Evolutionary conservation across 2,888 invertebrate species (phyloP), one percentile per base, ranked within the genome.

Genomic region (Nephrotoma appendiculata): DNA sequence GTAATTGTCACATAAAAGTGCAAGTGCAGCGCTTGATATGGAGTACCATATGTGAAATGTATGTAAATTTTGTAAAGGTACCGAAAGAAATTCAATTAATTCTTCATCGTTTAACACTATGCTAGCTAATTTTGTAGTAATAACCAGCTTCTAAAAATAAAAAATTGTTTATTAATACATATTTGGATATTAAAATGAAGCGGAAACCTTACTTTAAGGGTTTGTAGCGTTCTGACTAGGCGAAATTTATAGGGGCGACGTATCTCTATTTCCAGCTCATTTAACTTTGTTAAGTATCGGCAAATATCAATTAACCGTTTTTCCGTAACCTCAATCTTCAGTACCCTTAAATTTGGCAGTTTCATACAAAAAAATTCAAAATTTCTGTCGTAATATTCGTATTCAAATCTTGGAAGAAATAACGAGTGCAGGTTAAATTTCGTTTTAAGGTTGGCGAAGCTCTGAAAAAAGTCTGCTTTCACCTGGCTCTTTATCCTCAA

Each of bases 81-180:
- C 15, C 6, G 52, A 52, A 52, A 52, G 15, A 6, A 52, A 7
- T 52, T 52, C 5, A 52, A 52, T 5, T 52, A 52, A 15, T 5
- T 15, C 52, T 15, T 15, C 52, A 52, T 52, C 52, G 0, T 6
- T 15, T 5, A 19, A 0, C 5, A 19, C 52, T 3, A 2, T 31
- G 2, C 0, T 2, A 31, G 0, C 0, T n/a, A n/a, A n/a, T 31
- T 31, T 3, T 2, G 2, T 2, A 3, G 31, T 31, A 6, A 52
- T 15, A 15, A 4, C 15, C 2, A 52, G 15, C 7, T 52, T 52
- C 52, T 52, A 52, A 15, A 52, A 52, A 52, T 5, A 6, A 52
- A 52, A 19, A 52, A 15, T 52, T 5, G 0, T 15, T 15, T 5
- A 5, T 19, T 52, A 15, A 15, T 19, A n/a, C n/a, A 19, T n/a